These are phyloP conservation scores for Henricia sp. DNA, from an alignment of 53 echinoderm and acorn worm species.

Conservation along the genomic window DNA sequence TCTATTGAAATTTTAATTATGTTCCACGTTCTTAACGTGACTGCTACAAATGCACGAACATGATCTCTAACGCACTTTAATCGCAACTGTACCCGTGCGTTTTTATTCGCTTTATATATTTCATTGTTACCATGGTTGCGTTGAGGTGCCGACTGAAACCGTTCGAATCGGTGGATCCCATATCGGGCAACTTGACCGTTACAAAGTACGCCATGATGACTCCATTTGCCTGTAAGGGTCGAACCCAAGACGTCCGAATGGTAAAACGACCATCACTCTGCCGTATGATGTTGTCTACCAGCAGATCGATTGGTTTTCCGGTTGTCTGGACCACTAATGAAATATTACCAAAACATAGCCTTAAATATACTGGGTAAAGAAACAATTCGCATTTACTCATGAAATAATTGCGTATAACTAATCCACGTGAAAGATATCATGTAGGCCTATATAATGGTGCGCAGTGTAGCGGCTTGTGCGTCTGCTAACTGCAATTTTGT, in stretches of 20 bases:
- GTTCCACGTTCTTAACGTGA: background rate
- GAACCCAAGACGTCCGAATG: slow-evolving; percentile 52
- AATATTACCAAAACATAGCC: background rate
- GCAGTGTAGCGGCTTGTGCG: too few relatives aligned
- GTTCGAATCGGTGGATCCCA: background rate
- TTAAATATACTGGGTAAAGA: background rate
- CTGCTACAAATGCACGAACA: too few relatives aligned
- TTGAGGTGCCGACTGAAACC: background rate
- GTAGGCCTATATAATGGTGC: too few relatives aligned
- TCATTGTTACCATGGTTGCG: background rate
- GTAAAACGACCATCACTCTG: background rate
- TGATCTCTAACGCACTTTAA: too few relatives aligned
- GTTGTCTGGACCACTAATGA: slow-evolving; percentile 24
- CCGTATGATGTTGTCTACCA: slow-evolving; percentile 6
- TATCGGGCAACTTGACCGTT: background rate
- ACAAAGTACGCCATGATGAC: background rate
- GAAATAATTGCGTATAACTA: background rate
- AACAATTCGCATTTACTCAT: background rate
- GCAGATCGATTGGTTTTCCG: slow-evolving; percentile 48
- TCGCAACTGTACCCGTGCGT: too few relatives aligned
- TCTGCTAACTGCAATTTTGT: too few relatives aligned
- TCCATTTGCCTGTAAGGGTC: slow-evolving; percentile 45
- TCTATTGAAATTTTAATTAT: background rate
- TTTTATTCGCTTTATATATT: background rate
- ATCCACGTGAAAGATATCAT: too few relatives aligned